Conservation (phyloP, 2,797 vertebrate species). For the Phrynocephalus vlangalii region DNA sequence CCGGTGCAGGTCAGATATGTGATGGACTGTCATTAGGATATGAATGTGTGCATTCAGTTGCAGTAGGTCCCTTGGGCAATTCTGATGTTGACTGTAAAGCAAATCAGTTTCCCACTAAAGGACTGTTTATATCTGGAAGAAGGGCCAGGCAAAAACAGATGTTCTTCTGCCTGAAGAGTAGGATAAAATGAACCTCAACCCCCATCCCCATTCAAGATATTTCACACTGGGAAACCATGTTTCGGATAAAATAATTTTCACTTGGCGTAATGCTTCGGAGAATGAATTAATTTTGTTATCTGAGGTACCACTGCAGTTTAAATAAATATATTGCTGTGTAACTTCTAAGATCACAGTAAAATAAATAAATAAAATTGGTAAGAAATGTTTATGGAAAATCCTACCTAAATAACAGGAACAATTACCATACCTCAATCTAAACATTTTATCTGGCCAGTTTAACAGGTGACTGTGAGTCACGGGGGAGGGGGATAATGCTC, state of each 20-base stretch:
- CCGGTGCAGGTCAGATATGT: constrained; percentile 22
- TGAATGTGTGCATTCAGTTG: constrained; percentile 15
- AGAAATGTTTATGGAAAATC: not conserved
- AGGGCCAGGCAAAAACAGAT: not conserved
- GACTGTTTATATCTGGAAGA: constrained; percentile 16
- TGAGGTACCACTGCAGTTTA: not conserved
- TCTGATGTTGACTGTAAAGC: constrained; percentile 42
- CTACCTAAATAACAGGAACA: constrained; percentile 5
- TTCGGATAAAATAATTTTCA: too few relatives aligned
- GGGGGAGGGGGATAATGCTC: not conserved
- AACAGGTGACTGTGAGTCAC: constrained; percentile 1
- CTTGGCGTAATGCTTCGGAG: too few relatives aligned
- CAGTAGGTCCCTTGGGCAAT: constrained; percentile 35
- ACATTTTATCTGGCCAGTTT: not conserved
- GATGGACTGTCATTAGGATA: constrained; percentile 36
- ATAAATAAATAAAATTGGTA: not conserved
- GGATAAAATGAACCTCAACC: not conserved
- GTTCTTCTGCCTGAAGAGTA: not conserved
- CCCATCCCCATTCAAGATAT: not conserved
- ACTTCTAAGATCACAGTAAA: too few relatives aligned
- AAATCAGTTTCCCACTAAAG: constrained; percentile 28
- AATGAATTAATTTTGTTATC: not conserved
- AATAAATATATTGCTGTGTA: too few relatives aligned
- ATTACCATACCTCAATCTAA: not conserved
- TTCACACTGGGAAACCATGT: too few relatives aligned